Base-by-base conservation (phyloP, 2,113 vertebrate genomes). In the Hiodon tergisus region DNA sequence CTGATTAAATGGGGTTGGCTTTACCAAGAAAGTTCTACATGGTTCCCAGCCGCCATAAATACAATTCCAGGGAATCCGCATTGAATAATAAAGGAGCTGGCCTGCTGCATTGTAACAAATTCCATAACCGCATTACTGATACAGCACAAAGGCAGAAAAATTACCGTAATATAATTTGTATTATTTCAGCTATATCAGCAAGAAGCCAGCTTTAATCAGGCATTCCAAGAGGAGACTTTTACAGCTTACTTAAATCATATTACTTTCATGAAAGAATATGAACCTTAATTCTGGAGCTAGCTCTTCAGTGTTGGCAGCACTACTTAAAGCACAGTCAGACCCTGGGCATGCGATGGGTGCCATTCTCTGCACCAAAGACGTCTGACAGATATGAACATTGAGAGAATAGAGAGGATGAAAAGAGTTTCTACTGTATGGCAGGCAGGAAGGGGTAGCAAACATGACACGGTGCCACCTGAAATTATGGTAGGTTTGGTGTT, bases 381-480 rank as follows among this genome's bases (percentile, higher is more conserved):
- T 77, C 83, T 78, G 73, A 84, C 78, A 87, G 74, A 79, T 14
- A 61, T 51, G 50, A 11, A 79, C 60, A 50, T 73, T 16, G 72
- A 74, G n/a, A 71, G 62, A 67, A 59, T 8, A 48, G 46, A 85
- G 77, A 72, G 68, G 62, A 69, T 62, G 79, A 78, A 67, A 50
- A 47, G 46, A 67, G 31, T n/a, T 80, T 77, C 84, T 80, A 80
- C 83, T 84, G 76, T 53, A 59, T 68, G 74, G 72, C 73, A 83
- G 80, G 78, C 66, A 0, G 58, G 75, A 58, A 52, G 17, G 77
- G 66, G 68, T 73, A 54, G 83, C 86, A 84, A 79, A 82, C 47
- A 71, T 76, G 77, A 72, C 51, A 79, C 68, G 81, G 74, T n/a
- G 80, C 69, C 76, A 70, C 82, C 79, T 85, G 85, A 82, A 79